Base-by-base conservation (phyloP, 1,140 invertebrate genomes). In the Drosophila quadrilineata region DNA sequence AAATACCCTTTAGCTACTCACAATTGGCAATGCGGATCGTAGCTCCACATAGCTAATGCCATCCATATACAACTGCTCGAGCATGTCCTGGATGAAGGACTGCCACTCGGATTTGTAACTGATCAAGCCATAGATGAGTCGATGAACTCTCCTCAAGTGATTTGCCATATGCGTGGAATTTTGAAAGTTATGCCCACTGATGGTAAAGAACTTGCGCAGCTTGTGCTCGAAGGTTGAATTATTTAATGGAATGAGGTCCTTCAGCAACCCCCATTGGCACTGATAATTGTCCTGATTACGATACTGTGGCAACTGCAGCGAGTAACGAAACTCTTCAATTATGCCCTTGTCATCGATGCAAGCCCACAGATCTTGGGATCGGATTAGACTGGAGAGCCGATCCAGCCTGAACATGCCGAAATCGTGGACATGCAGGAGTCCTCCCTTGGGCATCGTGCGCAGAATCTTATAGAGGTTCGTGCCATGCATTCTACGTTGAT, bases 21-120 rank as follows among this genome's bases (percentile, higher is more conserved):
- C 87, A 45, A 68, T 68, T 8, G 91, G 91, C 57, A 92, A 62
- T 84, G 92, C 48, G 92, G 90, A 64, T 90, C 92, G 56, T 89
- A 97, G 87, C 90, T 97, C 96, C 0, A 96, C 74, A 75, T 96
- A 96, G 76, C 94, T 92, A 0, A 97, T 91, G 65, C 96, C 95
- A 76, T 97, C 96, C 0, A 93, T 90, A 63, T 94, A 92, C 9
- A 95, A 91, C 63, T 95, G 93, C 60, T 92, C 75, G 1, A 97
- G 89, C 3, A 92, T 92, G 52, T 93, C 91, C 38, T 93, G 93
- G 46, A 94, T 92, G 72, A 95, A 94, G 17, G 93, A 91, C 24
- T 92, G 91, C 89, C 94, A 95, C 0, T 95, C 91, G 0, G 94
- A 94, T 36, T 91, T 92, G 70, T 94, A 96, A 0, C 92, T 91